A percentile compares a stretch with the other conserved stretches of the same genome.
Evolutionary conservation across 2,797 vertebrate genomes (phyloP).

Genomic region (Brachyrhaphis roseni): DNA sequence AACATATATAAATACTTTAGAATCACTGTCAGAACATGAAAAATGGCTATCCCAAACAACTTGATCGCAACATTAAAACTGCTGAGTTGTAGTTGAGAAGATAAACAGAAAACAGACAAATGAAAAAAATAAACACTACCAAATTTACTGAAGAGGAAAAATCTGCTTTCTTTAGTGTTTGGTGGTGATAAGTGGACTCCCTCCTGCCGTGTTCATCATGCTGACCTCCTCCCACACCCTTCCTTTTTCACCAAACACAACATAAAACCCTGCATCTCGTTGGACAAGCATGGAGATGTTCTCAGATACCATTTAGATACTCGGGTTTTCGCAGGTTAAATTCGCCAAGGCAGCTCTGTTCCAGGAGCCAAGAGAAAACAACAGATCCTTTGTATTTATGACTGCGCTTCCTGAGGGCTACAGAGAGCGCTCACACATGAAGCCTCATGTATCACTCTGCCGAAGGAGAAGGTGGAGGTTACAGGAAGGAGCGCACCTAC

Average conservation of each 20-base stretch:
- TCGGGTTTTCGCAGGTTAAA: constrained; percentile 10
- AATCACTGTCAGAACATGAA: not conserved
- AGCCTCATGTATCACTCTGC: constrained; percentile 22
- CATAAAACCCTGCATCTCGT: constrained; percentile 10
- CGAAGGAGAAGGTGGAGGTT: constrained; percentile 10
- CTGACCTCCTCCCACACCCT: constrained; percentile 12
- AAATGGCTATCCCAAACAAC: not conserved
- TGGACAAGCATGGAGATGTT: constrained; percentile 22
- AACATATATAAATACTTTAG: not conserved
- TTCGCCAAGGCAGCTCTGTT: constrained; percentile 37
- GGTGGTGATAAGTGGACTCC: not conserved
- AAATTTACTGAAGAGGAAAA: not conserved
- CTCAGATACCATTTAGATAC: constrained; percentile 12
- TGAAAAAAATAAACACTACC: not conserved
- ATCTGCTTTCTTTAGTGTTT: constrained; percentile 10
- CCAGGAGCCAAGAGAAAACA: constrained; percentile 33
- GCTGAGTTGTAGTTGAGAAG: not conserved
- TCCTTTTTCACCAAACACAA: not conserved
- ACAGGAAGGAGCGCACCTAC: constrained; percentile 38
- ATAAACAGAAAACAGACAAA: not conserved
- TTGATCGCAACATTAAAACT: not conserved
- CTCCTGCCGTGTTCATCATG: constrained; percentile 5
- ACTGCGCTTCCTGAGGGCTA: constrained; percentile 26
- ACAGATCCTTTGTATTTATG: constrained; percentile 44
- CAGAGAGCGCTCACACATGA: constrained; percentile 5